A percentile compares a stretch with the other conserved stretches of the same genome.
Evolutionary conservation across 2,797 vertebrate genomes (phyloP).

Genomic region (Kryptopterus vitreolus): DNA sequence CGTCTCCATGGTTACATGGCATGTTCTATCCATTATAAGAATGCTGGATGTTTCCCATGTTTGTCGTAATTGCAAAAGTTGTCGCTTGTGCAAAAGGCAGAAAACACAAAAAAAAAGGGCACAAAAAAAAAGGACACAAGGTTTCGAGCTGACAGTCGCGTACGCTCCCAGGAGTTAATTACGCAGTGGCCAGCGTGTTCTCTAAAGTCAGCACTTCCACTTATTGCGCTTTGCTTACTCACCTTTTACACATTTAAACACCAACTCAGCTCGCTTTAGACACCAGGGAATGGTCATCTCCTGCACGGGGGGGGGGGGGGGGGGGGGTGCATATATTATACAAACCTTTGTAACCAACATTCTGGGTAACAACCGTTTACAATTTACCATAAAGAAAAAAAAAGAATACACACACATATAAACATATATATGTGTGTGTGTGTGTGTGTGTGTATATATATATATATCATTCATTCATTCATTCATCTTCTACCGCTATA

Average conservation of each 20-base stretch:
- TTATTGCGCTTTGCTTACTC: slow-evolving; percentile 45
- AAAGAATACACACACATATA: too few species aligned
- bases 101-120: too few species aligned
- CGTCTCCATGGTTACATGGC: background rate
- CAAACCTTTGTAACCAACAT: background rate
- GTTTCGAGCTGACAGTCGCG: background rate
- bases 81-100: background rate
- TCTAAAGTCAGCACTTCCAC: slow-evolving; percentile 22
- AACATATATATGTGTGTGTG: too few species aligned
- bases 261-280: slow-evolving; percentile 78
- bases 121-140: background rate
- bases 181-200: background rate
- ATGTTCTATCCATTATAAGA: background rate
- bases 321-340: too few species aligned
- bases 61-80: too few species aligned
- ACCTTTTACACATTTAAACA: slow-evolving; percentile 99
- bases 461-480: too few species aligned
- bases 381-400: background rate
- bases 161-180: background rate
- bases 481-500: too few species aligned
- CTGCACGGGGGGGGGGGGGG: slow-evolving; percentile 52
- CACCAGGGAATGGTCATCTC: slow-evolving; percentile 84
- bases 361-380: background rate
- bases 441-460: too few species aligned
- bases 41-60: too few species aligned